A percentile compares a stretch with the other conserved stretches of the same genome.
These are phyloP conservation scores for Kryptolebias marmoratus DNA, from an alignment of 2,113 vertebrate species.

Conservation along the genomic window DNA sequence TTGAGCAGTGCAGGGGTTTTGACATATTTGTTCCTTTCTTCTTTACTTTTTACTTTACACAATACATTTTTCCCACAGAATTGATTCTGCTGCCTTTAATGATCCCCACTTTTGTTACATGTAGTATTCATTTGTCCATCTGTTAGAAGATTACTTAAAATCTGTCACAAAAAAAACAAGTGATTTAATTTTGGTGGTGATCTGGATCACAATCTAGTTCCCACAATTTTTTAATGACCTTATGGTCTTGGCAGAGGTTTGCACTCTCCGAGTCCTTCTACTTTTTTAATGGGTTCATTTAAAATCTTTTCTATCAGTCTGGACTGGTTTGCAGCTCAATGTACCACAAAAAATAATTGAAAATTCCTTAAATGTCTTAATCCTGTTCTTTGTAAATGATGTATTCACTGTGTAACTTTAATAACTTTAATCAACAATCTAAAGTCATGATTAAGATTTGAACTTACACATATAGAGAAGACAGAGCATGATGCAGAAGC, in stretches of 20 bases:
- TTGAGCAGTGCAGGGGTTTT: neutral
- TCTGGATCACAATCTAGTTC: too few relatives aligned
- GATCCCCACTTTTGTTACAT: neutral
- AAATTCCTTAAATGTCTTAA: neutral
- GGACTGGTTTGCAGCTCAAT: conserved; percentile 2
- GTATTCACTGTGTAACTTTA: too few relatives aligned
- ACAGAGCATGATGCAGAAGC: conserved; percentile 26
- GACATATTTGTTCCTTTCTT: conserved; percentile 17
- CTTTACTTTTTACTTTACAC: neutral
- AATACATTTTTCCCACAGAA: conserved; percentile 1
- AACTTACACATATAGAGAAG: neutral
- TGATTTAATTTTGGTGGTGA: too few relatives aligned
- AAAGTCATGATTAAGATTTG: conserved; percentile 18
- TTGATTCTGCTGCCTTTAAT: neutral
- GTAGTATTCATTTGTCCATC: neutral
- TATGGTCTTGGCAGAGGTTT: too few relatives aligned
- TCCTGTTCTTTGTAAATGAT: neutral
- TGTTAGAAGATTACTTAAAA: too few relatives aligned
- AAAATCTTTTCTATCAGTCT: neutral
- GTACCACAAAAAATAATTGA: neutral
- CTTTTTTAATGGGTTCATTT: neutral
- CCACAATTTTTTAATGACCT: too few relatives aligned
- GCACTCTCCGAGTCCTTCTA: too few relatives aligned
- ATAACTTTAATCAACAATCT: neutral
- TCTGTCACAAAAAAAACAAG: too few relatives aligned